Evolutionary conservation across 2,797 vertebrate genomes (phyloP).

Genomic region (Phoeniculus purpureus): DNA sequence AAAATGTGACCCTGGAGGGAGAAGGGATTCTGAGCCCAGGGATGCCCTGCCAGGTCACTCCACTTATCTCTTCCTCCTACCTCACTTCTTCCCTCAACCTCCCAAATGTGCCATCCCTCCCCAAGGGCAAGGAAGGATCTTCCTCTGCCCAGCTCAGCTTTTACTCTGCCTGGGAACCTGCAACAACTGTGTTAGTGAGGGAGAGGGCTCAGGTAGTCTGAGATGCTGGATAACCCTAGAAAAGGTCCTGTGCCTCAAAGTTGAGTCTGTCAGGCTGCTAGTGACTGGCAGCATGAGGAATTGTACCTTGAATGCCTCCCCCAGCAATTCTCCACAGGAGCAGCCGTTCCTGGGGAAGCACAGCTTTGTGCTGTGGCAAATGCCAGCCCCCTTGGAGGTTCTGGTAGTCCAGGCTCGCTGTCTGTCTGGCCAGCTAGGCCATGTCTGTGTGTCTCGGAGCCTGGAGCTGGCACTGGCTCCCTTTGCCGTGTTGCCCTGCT

Average conservation of each 20-base stretch:
- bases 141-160: neutral
- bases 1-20: neutral
- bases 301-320: neutral
- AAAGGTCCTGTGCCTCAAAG: neutral
- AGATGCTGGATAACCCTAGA: neutral
- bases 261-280: neutral
- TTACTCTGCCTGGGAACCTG: neutral
- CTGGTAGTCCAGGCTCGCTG: neutral
- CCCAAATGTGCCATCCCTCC: neutral
- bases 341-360: neutral
- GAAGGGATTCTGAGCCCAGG: neutral
- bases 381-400: neutral
- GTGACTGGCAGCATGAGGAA: neutral
- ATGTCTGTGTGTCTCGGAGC: neutral
- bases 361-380: neutral
- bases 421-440: fast-evolving
- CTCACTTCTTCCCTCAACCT: neutral
- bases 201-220: neutral
- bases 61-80: neutral
- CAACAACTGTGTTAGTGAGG: neutral
- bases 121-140: neutral
- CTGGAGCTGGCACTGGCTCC: neutral
- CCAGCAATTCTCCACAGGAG: neutral
- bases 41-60: neutral
- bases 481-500: neutral